Evolutionary conservation across 2,888 invertebrate genomes (phyloP).

Genomic region (Caenorhabditis sp.): DNA sequence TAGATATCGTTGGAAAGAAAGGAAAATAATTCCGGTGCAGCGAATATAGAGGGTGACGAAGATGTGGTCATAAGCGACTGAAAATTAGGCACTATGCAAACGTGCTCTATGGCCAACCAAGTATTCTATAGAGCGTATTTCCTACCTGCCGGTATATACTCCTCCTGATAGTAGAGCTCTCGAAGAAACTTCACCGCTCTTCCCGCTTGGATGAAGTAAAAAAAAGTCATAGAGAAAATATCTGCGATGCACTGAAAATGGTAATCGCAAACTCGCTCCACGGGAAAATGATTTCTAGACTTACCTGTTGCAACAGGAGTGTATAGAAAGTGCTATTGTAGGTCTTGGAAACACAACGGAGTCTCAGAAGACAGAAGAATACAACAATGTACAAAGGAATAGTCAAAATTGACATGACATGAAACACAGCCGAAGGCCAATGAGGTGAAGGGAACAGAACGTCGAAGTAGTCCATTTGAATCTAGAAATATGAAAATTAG

Average conservation of each 20-base stretch:
- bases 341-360: slow-evolving; percentile 28
- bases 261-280: background rate
- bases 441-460: background rate
- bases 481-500: background rate
- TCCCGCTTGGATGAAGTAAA: background rate
- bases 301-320: slow-evolving; percentile 42
- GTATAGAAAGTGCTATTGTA: slow-evolving; percentile 46
- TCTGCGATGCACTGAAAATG: slow-evolving; percentile 31
- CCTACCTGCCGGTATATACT: slow-evolving; percentile 40
- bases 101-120: background rate
- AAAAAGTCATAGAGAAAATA: slow-evolving; percentile 17
- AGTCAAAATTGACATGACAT: slow-evolving; percentile 29
- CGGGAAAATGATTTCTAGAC: background rate
- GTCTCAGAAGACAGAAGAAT: slow-evolving; percentile 1
- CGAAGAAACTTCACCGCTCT: background rate
- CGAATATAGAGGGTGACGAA: slow-evolving; percentile 37
- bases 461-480: background rate
- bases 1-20: slow-evolving; percentile 39
- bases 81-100: background rate
- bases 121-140: too few relatives aligned
- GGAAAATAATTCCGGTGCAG: slow-evolving; percentile 40
- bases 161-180: slow-evolving; percentile 45
- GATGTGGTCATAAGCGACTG: slow-evolving; percentile 30
- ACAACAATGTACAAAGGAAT: slow-evolving; percentile 45
- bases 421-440: background rate